A percentile compares a stretch with the other conserved stretches of the same genome.
Conservation (phyloP, 2,797 vertebrate species). For the Anas capensis region DNA sequence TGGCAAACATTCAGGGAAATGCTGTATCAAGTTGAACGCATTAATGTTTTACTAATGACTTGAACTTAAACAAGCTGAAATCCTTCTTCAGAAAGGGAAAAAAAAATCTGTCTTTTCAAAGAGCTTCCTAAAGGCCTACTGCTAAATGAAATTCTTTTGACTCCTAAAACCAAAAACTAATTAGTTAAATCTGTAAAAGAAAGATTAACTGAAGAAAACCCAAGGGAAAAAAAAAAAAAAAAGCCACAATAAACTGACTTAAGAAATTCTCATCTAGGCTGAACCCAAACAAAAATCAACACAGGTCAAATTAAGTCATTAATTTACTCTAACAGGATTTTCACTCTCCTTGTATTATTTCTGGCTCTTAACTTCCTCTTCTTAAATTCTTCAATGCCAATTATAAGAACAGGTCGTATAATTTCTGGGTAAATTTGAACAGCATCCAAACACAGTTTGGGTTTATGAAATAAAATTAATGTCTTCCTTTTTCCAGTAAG, state of each 20-base stretch:
- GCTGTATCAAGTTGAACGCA: constrained; percentile 40
- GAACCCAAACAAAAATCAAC: constrained; percentile 13
- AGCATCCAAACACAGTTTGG: not conserved
- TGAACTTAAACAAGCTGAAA: constrained; percentile 49
- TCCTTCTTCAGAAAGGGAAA: not conserved
- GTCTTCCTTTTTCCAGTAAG: not conserved
- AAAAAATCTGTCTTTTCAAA: not conserved
- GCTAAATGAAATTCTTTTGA: not conserved
- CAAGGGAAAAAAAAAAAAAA: not conserved
- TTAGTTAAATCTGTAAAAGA: constrained; percentile 6
- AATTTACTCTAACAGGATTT: constrained; percentile 7
- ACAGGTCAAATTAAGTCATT: not conserved
- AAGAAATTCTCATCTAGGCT: not conserved
- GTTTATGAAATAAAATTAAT: not conserved
- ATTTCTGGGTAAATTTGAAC: not conserved
- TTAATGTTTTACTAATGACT: constrained; percentile 71
- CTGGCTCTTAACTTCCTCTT: not conserved
- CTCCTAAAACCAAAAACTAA: not conserved
- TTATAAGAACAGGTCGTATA: not conserved
- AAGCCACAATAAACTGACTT: not conserved
- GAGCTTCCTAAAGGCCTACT: not conserved
- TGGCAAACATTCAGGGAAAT: constrained; percentile 64
- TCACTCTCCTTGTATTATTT: not conserved
- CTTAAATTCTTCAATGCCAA: not conserved
- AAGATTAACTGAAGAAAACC: not conserved